Conservation (phyloP, 1,140 invertebrate species). For the Drosophila trapezifrons region DNA sequence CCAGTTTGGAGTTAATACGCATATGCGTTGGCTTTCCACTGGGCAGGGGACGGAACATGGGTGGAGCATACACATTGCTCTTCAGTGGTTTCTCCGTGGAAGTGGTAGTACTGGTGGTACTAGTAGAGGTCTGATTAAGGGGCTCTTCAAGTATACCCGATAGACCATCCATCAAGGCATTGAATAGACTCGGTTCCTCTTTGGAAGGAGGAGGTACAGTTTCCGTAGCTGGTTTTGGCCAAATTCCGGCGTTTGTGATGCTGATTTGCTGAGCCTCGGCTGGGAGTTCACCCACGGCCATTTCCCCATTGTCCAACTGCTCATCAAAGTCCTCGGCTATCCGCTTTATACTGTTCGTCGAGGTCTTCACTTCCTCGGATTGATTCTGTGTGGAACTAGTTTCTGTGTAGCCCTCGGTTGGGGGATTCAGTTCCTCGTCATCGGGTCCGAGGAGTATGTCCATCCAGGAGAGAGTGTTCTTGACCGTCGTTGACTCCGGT, state of each 20-base stretch:
- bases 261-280: constrained; percentile 65
- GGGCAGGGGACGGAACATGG: constrained; percentile 73
- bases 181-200: constrained; percentile 51
- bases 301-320: constrained; percentile 57
- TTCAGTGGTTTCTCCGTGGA: constrained; percentile 33
- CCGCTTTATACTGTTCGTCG: constrained; percentile 60
- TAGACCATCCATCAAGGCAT: constrained; percentile 60
- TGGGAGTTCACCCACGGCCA: constrained; percentile 64
- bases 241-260: constrained; percentile 33
- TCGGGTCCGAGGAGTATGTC: constrained; percentile 74
- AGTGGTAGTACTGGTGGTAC: constrained; percentile 42
- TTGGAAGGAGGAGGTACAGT: neutral
- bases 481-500: constrained; percentile 40
- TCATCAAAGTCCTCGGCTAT: constrained; percentile 73
- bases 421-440: constrained; percentile 53
- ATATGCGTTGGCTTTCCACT: constrained; percentile 55
- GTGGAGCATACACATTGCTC: constrained; percentile 37
- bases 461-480: constrained; percentile 73
- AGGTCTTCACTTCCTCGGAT: neutral
- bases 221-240: constrained; percentile 21
- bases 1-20: constrained; percentile 78
- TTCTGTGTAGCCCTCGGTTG: constrained; percentile 32
- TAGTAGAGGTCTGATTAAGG: constrained; percentile 21
- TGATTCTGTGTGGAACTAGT: constrained; percentile 13
- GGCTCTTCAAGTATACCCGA: constrained; percentile 59